phyloP scores from a whole-genome alignment of 1,140 invertebrate species.

The Drosophila sulfurigaster region DNA sequence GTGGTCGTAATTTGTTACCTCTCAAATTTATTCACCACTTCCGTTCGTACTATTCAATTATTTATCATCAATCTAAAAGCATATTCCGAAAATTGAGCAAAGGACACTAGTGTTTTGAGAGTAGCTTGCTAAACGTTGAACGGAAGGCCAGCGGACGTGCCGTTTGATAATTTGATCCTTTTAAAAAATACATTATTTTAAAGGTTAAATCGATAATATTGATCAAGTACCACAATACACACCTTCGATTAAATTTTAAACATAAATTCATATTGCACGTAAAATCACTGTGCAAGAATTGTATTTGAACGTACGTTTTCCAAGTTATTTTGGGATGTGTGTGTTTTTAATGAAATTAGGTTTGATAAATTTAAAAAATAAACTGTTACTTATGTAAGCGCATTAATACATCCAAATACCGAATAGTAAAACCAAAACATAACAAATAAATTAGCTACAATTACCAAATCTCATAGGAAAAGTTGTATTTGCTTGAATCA shows the following conservation, averaged over 20 bases:
- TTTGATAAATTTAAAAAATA: constrained; percentile 6
- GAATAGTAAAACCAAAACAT: not conserved
- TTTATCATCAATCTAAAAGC: constrained; percentile 10
- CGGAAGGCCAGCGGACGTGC: not conserved
- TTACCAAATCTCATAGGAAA: too few species aligned
- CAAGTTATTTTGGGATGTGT: constrained; percentile 2
- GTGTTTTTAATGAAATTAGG: constrained; percentile 8
- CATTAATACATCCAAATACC: not conserved
- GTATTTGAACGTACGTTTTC: not conserved
- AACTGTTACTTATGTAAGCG: not conserved
- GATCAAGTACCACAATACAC: too few species aligned
- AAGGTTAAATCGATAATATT: too few species aligned
- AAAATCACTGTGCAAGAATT: not conserved
- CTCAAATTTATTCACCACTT: constrained; percentile 12
- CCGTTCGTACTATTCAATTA: constrained; percentile 18
- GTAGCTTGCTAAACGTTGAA: not conserved
- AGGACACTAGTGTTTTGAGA: not conserved
- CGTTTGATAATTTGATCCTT: not conserved
- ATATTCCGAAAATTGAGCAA: constrained; percentile 4
- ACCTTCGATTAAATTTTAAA: too few species aligned
- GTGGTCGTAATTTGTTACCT: constrained; percentile 8
- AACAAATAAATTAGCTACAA: not conserved
- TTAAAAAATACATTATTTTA: too few species aligned
- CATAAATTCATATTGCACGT: too few species aligned
- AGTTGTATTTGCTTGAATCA: too few species aligned